Percentiles rank a stretch among this genome's conserved stretches.
Evolutionary conservation across 1,140 invertebrate genomes (phyloP).

Genomic region (Cryptotermes secundus): DNA sequence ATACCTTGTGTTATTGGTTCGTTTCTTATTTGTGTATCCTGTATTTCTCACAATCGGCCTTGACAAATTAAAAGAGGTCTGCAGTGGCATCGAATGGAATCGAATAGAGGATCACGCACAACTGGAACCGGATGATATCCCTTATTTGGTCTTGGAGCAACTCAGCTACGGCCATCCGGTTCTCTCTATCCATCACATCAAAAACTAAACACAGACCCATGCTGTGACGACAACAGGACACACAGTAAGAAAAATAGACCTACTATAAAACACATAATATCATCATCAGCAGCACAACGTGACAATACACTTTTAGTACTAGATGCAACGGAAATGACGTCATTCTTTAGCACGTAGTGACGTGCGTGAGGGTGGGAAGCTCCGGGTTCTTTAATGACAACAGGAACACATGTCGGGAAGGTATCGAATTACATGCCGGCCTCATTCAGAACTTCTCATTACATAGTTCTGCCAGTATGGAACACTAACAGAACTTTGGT

Average conservation of each 20-base stretch:
- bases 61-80: too few relatives aligned
- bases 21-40: too few relatives aligned
- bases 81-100: too few relatives aligned
- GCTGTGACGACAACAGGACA: conserved; percentile 6
- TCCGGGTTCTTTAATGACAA: neutral
- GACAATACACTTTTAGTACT: too few relatives aligned
- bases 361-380: neutral
- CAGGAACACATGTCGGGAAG: neutral
- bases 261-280: neutral
- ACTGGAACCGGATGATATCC: too few relatives aligned
- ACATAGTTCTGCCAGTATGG: neutral
- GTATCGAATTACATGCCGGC: neutral
- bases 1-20: too few relatives aligned
- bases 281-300: neutral
- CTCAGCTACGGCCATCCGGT: neutral
- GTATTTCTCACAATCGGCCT: too few relatives aligned
- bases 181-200: neutral
- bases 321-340: neutral
- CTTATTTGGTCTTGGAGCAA: too few relatives aligned
- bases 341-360: conserved; percentile 7
- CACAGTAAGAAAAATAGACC: conserved; percentile 7
- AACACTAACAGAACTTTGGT: neutral
- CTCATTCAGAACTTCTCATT: neutral
- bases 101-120: too few relatives aligned
- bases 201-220: neutral